These are phyloP conservation scores for Agelaius tricolor DNA, from an alignment of 2,113 vertebrate species.

Conservation along the genomic window DNA sequence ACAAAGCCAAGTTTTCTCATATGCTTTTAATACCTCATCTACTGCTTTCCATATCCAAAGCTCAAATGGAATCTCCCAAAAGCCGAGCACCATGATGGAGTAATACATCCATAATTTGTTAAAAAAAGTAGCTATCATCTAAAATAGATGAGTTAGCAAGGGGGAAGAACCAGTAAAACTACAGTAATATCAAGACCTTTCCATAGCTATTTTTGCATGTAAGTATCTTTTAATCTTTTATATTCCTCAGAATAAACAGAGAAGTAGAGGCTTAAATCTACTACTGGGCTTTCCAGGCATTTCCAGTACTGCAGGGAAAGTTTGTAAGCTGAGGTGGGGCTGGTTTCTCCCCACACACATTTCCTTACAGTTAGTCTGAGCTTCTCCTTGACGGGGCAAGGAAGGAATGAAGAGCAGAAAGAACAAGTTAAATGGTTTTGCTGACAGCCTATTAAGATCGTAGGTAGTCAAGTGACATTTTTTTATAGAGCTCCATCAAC, in stretches of 20 bases:
- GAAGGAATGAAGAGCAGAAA: not conserved
- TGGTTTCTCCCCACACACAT: not conserved
- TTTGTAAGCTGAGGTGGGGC: not conserved
- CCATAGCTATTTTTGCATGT: not conserved
- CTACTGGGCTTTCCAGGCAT: not conserved
- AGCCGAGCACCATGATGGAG: not conserved
- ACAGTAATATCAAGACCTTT: not conserved
- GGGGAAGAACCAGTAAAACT: not conserved
- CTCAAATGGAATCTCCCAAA: constrained; percentile 10
- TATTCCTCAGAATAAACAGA: not conserved
- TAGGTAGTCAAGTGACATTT: not conserved
- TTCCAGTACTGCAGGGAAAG: not conserved
- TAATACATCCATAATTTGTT: not conserved
- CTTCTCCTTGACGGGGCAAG: not conserved
- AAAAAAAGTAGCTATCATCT: not conserved
- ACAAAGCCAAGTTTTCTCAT: not conserved
- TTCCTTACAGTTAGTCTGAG: not conserved
- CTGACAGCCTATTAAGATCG: not conserved
- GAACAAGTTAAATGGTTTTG: not conserved
- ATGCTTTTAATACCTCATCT: not conserved
- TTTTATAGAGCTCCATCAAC: not conserved
- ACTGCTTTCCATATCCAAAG: not conserved
- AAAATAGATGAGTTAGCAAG: not conserved
- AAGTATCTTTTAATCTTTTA: not conserved
- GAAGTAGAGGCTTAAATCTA: not conserved